Evolutionary conservation across 2,113 vertebrate species (phyloP).

Genomic region (Erythrocercus mccallii): DNA sequence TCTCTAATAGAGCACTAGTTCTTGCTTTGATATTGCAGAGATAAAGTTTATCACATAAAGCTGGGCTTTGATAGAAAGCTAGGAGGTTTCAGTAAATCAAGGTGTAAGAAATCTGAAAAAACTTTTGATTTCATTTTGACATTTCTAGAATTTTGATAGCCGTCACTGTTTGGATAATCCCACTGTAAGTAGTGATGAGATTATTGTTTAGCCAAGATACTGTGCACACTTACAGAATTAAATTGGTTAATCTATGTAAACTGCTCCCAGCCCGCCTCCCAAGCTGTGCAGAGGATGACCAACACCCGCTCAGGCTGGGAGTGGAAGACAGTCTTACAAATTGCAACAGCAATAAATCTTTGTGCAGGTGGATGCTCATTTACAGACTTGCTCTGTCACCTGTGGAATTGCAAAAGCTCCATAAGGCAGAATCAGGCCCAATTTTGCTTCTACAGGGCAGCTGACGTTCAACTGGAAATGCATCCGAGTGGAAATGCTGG

Average conservation of each 20-base stretch:
- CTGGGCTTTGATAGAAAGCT: neutral
- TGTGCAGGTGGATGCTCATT: neutral
- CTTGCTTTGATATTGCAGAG: neutral
- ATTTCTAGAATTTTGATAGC: neutral
- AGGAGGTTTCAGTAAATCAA: neutral
- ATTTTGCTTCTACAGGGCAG: neutral
- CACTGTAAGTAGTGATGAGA: neutral
- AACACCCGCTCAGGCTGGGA: accelerated
- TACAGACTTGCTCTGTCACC: neutral
- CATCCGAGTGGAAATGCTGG: neutral
- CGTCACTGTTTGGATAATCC: neutral
- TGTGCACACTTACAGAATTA: neutral
- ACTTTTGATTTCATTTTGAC: neutral
- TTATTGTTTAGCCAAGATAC: neutral
- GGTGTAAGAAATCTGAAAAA: neutral
- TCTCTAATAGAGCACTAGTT: neutral
- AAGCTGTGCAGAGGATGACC: neutral
- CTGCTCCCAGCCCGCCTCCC: neutral
- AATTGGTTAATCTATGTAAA: neutral
- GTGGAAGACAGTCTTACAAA: neutral
- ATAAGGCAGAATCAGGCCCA: neutral
- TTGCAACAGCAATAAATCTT: neutral
- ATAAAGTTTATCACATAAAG: neutral
- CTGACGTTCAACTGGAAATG: neutral
- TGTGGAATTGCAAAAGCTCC: neutral